These are phyloP conservation scores for Anguilla megastoma DNA, from an alignment of 2,797 vertebrate species.

Conservation along the genomic window DNA sequence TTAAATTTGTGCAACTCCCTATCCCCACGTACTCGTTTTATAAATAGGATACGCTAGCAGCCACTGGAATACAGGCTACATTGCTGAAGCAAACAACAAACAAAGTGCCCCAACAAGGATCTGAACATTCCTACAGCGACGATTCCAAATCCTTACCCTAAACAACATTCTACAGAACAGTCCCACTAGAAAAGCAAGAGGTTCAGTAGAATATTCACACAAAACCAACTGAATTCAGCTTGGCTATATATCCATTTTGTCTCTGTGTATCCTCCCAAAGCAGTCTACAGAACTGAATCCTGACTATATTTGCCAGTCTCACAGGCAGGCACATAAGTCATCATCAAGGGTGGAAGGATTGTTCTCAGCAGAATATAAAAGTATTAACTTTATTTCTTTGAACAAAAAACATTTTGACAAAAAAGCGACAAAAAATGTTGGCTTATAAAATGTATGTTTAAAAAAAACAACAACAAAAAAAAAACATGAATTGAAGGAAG, in stretches of 20 bases:
- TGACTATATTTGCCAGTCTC: neutral
- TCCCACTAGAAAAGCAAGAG: neutral
- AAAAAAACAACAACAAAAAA: neutral
- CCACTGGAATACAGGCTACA: too few species aligned
- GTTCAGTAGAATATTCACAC: neutral
- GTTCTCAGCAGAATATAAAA: neutral
- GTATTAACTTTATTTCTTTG: neutral
- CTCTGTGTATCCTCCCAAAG: neutral
- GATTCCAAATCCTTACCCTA: neutral
- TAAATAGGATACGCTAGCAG: too few species aligned
- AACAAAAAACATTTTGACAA: neutral
- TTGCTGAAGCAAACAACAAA: too few species aligned
- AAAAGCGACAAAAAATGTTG: neutral
- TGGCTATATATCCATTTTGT: neutral
- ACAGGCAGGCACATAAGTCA: neutral
- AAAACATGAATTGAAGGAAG: neutral
- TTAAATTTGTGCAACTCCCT: too few species aligned
- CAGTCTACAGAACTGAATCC: neutral
- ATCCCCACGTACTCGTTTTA: too few species aligned
- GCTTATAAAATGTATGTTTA: neutral
- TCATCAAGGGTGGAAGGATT: neutral
- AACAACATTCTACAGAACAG: neutral
- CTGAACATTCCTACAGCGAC: too few species aligned
- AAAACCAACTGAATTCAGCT: neutral
- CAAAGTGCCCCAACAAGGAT: too few species aligned